Evolutionary conservation across 2,113 vertebrate genomes (phyloP).

Genomic region (Sapayoa aenigma): DNA sequence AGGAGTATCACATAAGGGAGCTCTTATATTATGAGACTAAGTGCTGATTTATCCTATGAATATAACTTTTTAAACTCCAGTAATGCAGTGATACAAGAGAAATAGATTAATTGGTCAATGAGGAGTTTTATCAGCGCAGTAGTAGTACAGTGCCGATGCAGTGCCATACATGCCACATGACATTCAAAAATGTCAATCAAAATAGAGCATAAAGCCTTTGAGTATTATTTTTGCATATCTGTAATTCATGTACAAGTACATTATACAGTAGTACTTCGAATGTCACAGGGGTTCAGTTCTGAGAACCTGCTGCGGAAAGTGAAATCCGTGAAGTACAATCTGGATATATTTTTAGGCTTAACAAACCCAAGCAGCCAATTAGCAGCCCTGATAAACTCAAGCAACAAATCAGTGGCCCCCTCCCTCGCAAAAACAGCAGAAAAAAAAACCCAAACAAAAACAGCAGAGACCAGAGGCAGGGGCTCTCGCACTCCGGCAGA

Average conservation of each 20-base stretch:
- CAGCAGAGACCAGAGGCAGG: too few species aligned
- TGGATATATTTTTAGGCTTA: too few species aligned
- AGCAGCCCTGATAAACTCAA: too few species aligned
- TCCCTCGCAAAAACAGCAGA: too few species aligned
- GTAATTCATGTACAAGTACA: neutral
- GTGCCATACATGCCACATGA: fast-evolving
- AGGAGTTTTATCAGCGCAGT: neutral
- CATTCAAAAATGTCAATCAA: neutral
- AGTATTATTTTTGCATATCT: neutral
- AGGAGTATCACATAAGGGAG: neutral
- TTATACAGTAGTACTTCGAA: too few species aligned
- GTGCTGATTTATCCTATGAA: neutral
- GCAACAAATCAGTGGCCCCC: too few species aligned
- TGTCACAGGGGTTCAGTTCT: too few species aligned
- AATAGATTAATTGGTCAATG: neutral
- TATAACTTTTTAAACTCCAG: neutral
- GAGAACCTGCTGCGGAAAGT: too few species aligned
- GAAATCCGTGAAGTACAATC: too few species aligned
- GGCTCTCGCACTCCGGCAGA: too few species aligned
- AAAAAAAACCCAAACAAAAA: too few species aligned
- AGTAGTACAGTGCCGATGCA: neutral
- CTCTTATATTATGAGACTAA: neutral
- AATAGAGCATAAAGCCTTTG: neutral
- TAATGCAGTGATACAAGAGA: neutral
- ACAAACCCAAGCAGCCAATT: too few species aligned